Evolutionary conservation across 2,797 vertebrate species (phyloP).

Genomic region (Sarcophilus harrisii): DNA sequence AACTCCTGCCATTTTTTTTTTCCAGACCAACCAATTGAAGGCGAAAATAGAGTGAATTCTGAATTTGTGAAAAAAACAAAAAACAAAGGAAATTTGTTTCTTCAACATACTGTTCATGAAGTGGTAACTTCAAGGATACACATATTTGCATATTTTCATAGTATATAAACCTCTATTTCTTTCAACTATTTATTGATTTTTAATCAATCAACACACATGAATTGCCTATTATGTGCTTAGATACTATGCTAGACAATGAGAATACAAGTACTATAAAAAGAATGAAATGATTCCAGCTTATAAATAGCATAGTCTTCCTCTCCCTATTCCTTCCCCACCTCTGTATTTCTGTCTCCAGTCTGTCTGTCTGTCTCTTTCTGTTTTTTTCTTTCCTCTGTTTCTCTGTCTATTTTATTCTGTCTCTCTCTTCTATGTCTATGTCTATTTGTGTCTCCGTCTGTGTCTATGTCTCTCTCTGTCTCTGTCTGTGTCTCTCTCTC

Average conservation of each 20-base stretch:
- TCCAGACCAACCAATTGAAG: neutral
- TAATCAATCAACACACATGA: neutral
- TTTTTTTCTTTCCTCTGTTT: too few relatives aligned
- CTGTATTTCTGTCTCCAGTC: too few relatives aligned
- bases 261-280: neutral
- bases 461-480: too few relatives aligned
- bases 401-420: too few relatives aligned
- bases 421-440: too few relatives aligned
- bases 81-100: neutral
- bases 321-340: too few relatives aligned
- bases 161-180: neutral
- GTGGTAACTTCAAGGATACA: neutral
- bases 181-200: neutral
- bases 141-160: neutral
- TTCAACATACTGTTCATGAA: neutral
- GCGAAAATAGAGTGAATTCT: neutral
- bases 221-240: neutral
- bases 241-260: neutral
- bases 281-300: neutral
- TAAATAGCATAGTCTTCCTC: neutral
- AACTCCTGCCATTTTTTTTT: conserved; percentile 16
- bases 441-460: too few relatives aligned
- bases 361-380: too few relatives aligned
- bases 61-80: neutral
- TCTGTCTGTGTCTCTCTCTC: too few relatives aligned